Evolutionary conservation across 2,797 vertebrate genomes (phyloP).

Genomic region (Chelmon rostratus): DNA sequence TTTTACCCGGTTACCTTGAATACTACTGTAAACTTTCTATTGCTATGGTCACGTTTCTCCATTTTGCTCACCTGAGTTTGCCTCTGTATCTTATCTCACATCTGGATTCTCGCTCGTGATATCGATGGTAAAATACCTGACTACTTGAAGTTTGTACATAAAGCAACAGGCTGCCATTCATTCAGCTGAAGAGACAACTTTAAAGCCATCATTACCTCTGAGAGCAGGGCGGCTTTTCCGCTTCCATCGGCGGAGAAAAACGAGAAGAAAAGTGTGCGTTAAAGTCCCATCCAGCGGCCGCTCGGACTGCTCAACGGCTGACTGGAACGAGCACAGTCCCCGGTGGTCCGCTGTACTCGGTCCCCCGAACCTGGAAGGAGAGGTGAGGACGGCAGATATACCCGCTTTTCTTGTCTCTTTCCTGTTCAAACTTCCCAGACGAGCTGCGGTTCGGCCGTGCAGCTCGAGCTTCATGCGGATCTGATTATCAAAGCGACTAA

Average conservation of each 20-base stretch:
- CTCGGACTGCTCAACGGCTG: background rate
- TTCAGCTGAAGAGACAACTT: background rate
- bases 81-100: background rate
- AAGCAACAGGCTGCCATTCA: background rate
- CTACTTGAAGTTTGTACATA: background rate
- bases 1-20: background rate
- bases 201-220: constrained; percentile 14
- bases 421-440: constrained; percentile 8
- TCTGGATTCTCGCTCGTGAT: background rate
- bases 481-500: constrained; percentile 55
- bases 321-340: background rate
- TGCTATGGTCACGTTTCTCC: background rate
- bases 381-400: rapidly evolving
- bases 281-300: constrained; percentile 10
- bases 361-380: background rate
- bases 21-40: background rate
- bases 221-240: constrained; percentile 35
- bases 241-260: constrained; percentile 26
- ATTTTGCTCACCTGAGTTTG: background rate
- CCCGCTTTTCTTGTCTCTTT: background rate
- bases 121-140: too few relatives aligned
- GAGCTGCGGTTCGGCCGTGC: constrained; percentile 12
- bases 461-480: constrained; percentile 68
- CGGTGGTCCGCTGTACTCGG: background rate
- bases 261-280: background rate